A percentile compares a stretch with the other conserved stretches of the same genome.
phyloP scores from a whole-genome alignment of 2,888 invertebrate genomes.

The Athalia cordata region DNA sequence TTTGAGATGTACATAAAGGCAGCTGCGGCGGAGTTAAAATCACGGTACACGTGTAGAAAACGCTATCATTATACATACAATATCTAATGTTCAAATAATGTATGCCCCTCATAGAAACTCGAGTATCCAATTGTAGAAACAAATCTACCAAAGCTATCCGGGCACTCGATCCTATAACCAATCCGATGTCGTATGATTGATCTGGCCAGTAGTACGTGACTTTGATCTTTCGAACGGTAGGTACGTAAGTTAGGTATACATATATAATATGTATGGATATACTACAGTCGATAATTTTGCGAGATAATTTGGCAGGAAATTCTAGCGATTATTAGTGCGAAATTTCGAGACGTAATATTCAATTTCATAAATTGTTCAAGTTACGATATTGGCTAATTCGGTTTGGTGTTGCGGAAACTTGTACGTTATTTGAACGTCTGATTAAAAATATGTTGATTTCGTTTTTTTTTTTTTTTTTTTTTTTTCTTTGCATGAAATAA shows the following conservation, averaged over 20 bases:
- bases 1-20: neutral
- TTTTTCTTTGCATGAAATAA: too few relatives aligned
- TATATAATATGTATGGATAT: neutral
- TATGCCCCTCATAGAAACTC: neutral
- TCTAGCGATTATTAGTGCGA: neutral
- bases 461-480: too few relatives aligned
- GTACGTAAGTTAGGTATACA: too few relatives aligned
- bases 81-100: neutral
- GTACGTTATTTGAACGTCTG: too few relatives aligned
- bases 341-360: neutral
- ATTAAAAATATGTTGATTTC: too few relatives aligned
- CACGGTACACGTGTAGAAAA: neutral
- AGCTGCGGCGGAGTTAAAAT: too few relatives aligned
- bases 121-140: constrained; percentile 32
- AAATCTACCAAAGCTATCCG: constrained; percentile 5
- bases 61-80: neutral
- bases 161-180: neutral
- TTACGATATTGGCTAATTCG: too few relatives aligned
- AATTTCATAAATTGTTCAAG: too few relatives aligned
- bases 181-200: constrained; percentile 37
- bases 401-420: too few relatives aligned
- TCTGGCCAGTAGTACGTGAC: constrained; percentile 37
- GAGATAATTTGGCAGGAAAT: constrained; percentile 14
- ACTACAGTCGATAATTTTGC: constrained; percentile 21
- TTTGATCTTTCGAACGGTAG: neutral